Base-by-base conservation (phyloP, 2,888 invertebrate species). In the Leptopterna dolabrata region DNA sequence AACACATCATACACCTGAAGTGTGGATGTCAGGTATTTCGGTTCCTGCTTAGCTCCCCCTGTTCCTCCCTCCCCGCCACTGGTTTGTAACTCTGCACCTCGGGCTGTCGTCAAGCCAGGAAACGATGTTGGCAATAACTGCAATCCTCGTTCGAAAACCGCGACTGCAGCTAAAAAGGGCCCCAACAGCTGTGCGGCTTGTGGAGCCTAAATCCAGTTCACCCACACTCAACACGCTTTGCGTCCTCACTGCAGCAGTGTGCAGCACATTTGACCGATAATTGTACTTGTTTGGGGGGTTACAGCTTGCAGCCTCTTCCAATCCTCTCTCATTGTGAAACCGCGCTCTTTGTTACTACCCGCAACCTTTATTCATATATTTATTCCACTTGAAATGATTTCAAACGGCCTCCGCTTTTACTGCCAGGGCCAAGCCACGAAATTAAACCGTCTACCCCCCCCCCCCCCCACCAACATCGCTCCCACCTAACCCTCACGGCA, bases 321-420 rank as follows among this genome's bases (percentile, higher is more conserved):
- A 55, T 55, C 55, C 55, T 55, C 55, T 55, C 63, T 63, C 63
- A 63, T 63, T 63, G 63, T 63, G 73, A 78, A 78, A 78, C 78
- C 78, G 45, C 78, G 27, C 78, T 43, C 78, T 78, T 78, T 78
- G 78, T 78, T 78, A 45, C 78, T 14, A 45, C 78, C 76, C 78
- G 41, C 78, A 78, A 78, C 78, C 78, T 78, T 78, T 78, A 78
- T 78, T 45, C 78, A 78, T 78, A 78, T 78, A 78, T 78, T 78
- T 78, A 78, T 78, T 78, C 78, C 78, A 45, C 78, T 45, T 45
- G 78, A 78, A 78, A 78, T 78, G 27, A 78, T 78, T 78, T 78
- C 78, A 78, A 78, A 78, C 78, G 45, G n/a, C 45, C 78, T 14
- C 24, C 36, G 45, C 41, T 27, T 45, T 27, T 41, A 41, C 43